Evolutionary conservation across 1,140 invertebrate species (phyloP), one percentile per base, ranked within the genome.

Genomic region (Trinorchestia longiramus): DNA sequence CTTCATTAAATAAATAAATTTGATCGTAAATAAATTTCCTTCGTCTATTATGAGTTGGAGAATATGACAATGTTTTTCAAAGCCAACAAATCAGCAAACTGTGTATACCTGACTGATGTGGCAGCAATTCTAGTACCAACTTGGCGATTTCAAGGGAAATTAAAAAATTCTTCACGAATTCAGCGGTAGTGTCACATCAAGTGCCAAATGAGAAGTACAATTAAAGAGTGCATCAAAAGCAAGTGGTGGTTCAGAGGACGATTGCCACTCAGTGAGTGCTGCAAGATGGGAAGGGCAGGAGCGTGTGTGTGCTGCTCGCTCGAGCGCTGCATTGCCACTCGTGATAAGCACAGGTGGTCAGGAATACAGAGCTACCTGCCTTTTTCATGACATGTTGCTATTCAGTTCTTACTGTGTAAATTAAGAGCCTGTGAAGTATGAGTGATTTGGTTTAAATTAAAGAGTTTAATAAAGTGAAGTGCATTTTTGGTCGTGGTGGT

Each of bases 401-500:
- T 42, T 41, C n/a, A 3, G 88, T 90, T 90, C 41, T 11, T 43
- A 41, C 41, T 0, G 23, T 90, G n/a, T 0, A 90, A 42, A 90
- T 90, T 90, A 17, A 41, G n/a, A 15, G 88, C 28, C 11, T 42
- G 11, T 90, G 62, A 42, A 41, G n/a, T 3, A 3, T 42, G 28
- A 90, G 88, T 90, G 88, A 90, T 19, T 11, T 90, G n/a, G 4
- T 90, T 4, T 4, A 41, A 43, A 19, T 42, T 43, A 28, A 90
- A 90, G 88, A 42, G 43, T 42, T 90, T 90, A 90, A 43, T 90
- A 90, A n/a, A 41, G 88, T 90, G 88, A 90, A 43, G 88, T 90
- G 88, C 88, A 90, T 90, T 90, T 90, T 90, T 90, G 88, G n/a
- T 90, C 4, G 41, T 90, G 88, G 4, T 90, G 88, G n/a, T 90